A percentile compares a stretch with the other conserved stretches of the same genome.
Conservation (phyloP, 2,113 vertebrate species). For the Hippopotamus amphibius region DNA sequence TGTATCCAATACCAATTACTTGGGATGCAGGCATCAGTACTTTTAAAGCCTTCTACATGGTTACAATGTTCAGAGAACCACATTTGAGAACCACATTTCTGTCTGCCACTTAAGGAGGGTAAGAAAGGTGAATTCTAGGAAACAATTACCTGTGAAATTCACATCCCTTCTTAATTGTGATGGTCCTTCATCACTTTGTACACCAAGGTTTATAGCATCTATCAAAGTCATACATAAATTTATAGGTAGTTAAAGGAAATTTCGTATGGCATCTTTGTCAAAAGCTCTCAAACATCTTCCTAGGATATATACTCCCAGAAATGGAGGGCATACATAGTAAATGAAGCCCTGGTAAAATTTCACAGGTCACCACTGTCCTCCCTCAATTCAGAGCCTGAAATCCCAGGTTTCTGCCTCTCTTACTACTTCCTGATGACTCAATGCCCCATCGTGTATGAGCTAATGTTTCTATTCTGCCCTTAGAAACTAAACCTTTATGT, state of each 20-base stretch:
- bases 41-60: not conserved
- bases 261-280: not conserved
- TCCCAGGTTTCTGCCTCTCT: not conserved
- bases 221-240: not conserved
- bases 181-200: not conserved
- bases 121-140: not conserved
- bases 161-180: not conserved
- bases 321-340: fast-evolving
- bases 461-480: not conserved
- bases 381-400: not conserved
- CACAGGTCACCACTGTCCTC: fast-evolving
- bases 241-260: not conserved
- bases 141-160: not conserved
- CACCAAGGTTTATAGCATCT: not conserved
- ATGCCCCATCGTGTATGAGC: fast-evolving
- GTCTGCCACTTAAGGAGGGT: not conserved
- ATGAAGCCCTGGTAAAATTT: not conserved
- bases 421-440: not conserved
- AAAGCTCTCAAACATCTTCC: not conserved
- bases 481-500: not conserved
- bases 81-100: not conserved
- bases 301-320: not conserved
- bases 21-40: not conserved
- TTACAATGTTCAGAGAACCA: not conserved
- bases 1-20: not conserved